Evolutionary conservation across 2,888 invertebrate species (phyloP), one percentile per base, ranked within the genome.

Genomic region (Dryomyza anilis): DNA sequence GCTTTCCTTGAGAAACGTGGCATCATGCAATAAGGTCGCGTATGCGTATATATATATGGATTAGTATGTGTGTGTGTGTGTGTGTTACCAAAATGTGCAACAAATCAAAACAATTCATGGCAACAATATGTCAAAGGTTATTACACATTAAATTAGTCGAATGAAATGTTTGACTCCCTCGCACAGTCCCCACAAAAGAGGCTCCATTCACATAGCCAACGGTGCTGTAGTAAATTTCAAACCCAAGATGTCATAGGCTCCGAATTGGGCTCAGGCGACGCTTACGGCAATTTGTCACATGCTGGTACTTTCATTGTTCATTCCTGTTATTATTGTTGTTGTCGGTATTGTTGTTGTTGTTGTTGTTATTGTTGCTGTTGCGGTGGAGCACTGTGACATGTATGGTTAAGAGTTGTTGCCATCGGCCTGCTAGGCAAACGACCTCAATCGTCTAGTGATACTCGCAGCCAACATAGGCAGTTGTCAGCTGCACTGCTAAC

Each of bases 91-190:
- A 50, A 50, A 50, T 58, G 46, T 29, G 45, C 55, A 69, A 74
- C 77, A 78, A 76, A 76, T 78, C 76, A 77, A 76, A 76, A 70
- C 64, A 65, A 71, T 77, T 75, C 74, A 74, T 70, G 71, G 66
- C 72, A 77, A 73, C 78, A 76, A 78, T 77, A 78, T 79, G 78
- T 79, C 80, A 77, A 76, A 79, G 74, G 76, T 74, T 76, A 79
- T 78, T 76, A 75, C 71, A 78, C 76, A 76, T 78, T 75, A 74
- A 77, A 78, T 77, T 78, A 77, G 76, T 78, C 73, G 74, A 73
- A 72, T 73, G 63, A 65, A 59, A 59, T 36, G 64, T 53, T 53
- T 53, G 48, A 19, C 16, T 53, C 33, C 29, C 12, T 53, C n/a
- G n/a, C 43, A 5, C 23, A n/a, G 46, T 58, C 23, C 29, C 19